Percentiles rank a stretch among this genome's conserved stretches.
Conservation (phyloP, 2,113 vertebrate genomes). For the Esox niger region DNA sequence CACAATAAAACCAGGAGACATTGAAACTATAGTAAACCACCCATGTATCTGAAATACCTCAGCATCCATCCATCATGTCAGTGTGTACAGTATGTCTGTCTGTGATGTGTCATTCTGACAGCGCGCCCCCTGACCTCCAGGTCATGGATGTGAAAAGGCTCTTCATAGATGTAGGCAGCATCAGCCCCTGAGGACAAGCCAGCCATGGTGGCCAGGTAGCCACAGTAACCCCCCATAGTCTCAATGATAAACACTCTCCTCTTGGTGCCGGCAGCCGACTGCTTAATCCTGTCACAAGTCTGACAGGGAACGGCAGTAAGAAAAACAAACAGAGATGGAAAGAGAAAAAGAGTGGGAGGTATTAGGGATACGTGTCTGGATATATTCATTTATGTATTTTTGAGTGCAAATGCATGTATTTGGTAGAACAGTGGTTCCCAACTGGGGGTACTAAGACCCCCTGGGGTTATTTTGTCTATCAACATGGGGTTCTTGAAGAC, state of each 20-base stretch:
- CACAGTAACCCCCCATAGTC: constrained; percentile 94
- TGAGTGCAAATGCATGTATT: too few species aligned
- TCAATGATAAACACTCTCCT: constrained; percentile 93
- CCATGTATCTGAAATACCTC: neutral
- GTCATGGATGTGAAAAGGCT: constrained; percentile 83
- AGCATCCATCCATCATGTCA: neutral
- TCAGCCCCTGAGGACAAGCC: constrained; percentile 89
- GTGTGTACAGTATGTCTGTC: too few species aligned
- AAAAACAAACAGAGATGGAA: neutral
- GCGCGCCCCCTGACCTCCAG: constrained; percentile 75
- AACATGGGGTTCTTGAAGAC: too few species aligned
- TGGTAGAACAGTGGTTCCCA: too few species aligned
- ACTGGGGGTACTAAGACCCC: too few species aligned
- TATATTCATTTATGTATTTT: neutral
- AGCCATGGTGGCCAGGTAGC: constrained; percentile 93
- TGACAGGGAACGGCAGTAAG: constrained; percentile 36
- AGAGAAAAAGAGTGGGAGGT: neutral
- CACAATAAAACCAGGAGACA: constrained; percentile 20
- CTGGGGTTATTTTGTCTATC: too few species aligned
- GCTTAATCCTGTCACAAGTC: constrained; percentile 93
- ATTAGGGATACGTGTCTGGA: neutral
- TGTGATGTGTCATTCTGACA: neutral
- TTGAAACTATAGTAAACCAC: neutral
- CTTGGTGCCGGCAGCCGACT: constrained; percentile 92
- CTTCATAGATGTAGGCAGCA: constrained; percentile 90